Evolutionary conservation across 2,888 invertebrate genomes (phyloP), one percentile per base, ranked within the genome.

Genomic region (Drosophila parthenogenetica): DNA sequence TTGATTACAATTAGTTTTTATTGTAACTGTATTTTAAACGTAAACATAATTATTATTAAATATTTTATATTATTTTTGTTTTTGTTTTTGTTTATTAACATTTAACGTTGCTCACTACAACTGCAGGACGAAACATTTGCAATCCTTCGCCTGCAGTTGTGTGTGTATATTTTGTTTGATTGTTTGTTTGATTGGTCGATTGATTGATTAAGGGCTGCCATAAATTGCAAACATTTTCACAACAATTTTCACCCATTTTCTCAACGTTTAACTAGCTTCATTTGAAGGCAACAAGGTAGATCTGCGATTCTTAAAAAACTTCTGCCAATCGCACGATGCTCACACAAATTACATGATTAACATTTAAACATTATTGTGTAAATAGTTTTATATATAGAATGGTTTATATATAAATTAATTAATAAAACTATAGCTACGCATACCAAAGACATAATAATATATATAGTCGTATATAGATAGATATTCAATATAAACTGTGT

Each of bases 241-340:
- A 32, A 57, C 46, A 13, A 45, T 40, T 49, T 11, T 25, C 29
- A 14, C 37, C 50, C 16, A 37, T 62, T 8, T 29, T 46, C 35
- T 51, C 46, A 55, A 54, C 77, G 76, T 86, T 79, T 75, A 82
- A 90, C 90, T 90, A 91, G 91, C 91, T 90, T 90, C 91, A 86
- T 90, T 90, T 91, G 90, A 90, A 90, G 90, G 91, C 90, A 90
- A 91, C 89, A 90, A 91, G 91, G 90, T 91, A 89, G 90, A 84
- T 87, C 74, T 77, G 81, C 87, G 82, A 67, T 62, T n/a, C 48
- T 53, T 62, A 65, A 1, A 29, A 29, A 29, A 29, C 29, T 29
- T 29, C 29, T 29, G 7, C 69, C 65, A 46, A 55, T 66, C 87
- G 81, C 84, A 74, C 78, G 71, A 81, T 74, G 50, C 75, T 58